Conservation (phyloP, 2,888 invertebrate species). For the Urechis unicinctus region DNA sequence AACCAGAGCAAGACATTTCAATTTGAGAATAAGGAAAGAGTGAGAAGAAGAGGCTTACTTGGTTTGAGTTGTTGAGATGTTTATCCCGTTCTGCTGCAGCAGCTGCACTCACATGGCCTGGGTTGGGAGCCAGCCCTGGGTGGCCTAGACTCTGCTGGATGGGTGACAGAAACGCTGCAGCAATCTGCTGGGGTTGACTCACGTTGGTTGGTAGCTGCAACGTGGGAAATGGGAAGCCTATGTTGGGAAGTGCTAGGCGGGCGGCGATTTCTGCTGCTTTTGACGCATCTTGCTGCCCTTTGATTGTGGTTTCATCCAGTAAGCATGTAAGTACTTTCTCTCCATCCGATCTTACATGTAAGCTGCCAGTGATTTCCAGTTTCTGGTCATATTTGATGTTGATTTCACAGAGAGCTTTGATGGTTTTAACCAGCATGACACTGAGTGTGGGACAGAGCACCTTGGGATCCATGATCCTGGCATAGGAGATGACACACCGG, state of each 20-base stretch:
- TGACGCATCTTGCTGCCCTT: constrained; percentile 13
- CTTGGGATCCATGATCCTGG: constrained; percentile 6
- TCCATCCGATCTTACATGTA: constrained; percentile 23
- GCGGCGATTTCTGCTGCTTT: constrained; percentile 10
- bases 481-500: too few relatives aligned
- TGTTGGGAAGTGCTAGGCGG: constrained; percentile 9
- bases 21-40: too few relatives aligned
- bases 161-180: neutral
- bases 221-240: constrained; percentile 8
- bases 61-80: too few relatives aligned
- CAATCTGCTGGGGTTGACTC: constrained; percentile 9
- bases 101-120: too few relatives aligned
- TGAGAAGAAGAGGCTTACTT: too few relatives aligned
- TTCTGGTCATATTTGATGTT: constrained; percentile 23
- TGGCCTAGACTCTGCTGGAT: too few relatives aligned
- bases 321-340: constrained; percentile 23
- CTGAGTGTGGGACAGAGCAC: constrained; percentile 21
- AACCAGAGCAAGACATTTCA: too few relatives aligned
- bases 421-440: constrained; percentile 21
- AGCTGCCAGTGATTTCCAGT: constrained; percentile 22
- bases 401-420: constrained; percentile 25
- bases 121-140: too few relatives aligned
- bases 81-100: too few relatives aligned
- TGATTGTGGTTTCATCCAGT: constrained; percentile 20
- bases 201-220: constrained; percentile 9